Evolutionary conservation across 2,113 vertebrate genomes (phyloP).

Genomic region (Oxygymnocypris stewartii): DNA sequence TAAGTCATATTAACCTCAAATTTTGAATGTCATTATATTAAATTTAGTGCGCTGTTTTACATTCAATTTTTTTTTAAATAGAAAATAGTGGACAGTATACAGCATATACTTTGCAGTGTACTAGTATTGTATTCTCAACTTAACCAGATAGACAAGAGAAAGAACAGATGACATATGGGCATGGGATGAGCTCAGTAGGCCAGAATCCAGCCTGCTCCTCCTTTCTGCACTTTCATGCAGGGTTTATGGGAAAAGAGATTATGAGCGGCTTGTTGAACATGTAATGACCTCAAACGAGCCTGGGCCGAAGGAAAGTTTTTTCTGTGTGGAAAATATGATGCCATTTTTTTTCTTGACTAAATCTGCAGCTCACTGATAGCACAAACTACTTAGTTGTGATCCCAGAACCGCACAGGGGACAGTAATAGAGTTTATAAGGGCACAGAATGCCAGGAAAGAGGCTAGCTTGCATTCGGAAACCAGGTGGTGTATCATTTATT

Average conservation of each 20-base stretch:
- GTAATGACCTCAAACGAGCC: conserved; percentile 38
- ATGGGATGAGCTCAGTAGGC: background rate
- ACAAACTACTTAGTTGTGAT: conserved; percentile 40
- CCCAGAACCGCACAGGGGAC: conserved; percentile 31
- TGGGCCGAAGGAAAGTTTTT: conserved; percentile 29
- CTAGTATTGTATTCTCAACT: background rate
- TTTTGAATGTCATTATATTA: background rate
- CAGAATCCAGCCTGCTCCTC: conserved; percentile 8
- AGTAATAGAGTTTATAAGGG: conserved; percentile 36
- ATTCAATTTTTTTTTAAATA: background rate
- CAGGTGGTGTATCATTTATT: conserved; percentile 39
- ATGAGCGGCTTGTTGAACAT: conserved; percentile 43
- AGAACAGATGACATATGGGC: conserved; percentile 14
- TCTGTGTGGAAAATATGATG: conserved; percentile 23
- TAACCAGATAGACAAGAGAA: background rate
- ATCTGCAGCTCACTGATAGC: conserved; percentile 45
- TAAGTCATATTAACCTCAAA: background rate
- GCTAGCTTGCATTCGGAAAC: conserved; percentile 2
- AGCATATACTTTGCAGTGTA: background rate
- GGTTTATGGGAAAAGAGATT: conserved; percentile 47
- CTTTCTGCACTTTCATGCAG: conserved; percentile 26
- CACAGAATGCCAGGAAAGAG: conserved; percentile 10
- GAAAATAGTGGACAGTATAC: background rate
- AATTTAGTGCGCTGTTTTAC: background rate
- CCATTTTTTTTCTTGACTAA: conserved; percentile 34